Conservation (phyloP, 92 coral and sea anemone genomes). For the Porites divaricata region DNA sequence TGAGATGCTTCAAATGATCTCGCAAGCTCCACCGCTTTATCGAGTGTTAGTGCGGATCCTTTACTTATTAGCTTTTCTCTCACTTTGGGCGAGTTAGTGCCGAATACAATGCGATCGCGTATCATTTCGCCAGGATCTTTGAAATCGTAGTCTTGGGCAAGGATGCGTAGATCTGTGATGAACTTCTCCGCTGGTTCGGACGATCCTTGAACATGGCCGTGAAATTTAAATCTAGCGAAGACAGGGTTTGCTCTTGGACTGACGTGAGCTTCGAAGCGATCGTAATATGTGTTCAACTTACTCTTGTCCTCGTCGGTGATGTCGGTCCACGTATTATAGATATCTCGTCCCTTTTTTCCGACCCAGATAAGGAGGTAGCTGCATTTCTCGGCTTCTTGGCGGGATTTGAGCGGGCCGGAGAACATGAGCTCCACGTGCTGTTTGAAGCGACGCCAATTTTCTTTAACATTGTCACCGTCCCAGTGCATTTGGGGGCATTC, state of each 20-base stretch:
- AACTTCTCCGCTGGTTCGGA: conserved; percentile 47
- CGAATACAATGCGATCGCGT: no score
- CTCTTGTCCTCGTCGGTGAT: conserved; percentile 39
- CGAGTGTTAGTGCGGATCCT: conserved; percentile 54
- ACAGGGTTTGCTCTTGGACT: conserved; percentile 69
- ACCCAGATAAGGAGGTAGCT: conserved; percentile 51
- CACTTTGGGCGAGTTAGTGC: no score
- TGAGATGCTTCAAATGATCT: no score
- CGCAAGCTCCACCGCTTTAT: background rate
- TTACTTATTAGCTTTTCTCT: conserved; percentile 49
- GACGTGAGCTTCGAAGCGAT: conserved; percentile 63
- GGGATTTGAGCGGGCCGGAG: no score
- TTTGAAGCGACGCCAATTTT: background rate
- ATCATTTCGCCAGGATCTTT: no score
- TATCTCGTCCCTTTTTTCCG: conserved; percentile 54
- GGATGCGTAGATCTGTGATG: conserved; percentile 25
- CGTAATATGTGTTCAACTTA: conserved; percentile 59
- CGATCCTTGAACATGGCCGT: conserved; percentile 37
- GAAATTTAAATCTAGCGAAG: conserved; percentile 70
- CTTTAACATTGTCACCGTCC: conserved; percentile 54
- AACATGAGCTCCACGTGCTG: no score
- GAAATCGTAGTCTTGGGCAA: no score
- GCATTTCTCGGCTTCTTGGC: no score
- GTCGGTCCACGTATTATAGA: conserved; percentile 54
- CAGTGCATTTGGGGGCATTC: conserved; percentile 40